Percentiles rank a stretch among this genome's conserved stretches.
These are phyloP conservation scores for Anguilla obscura DNA, from an alignment of 2,797 vertebrate genomes.

Conservation along the genomic window DNA sequence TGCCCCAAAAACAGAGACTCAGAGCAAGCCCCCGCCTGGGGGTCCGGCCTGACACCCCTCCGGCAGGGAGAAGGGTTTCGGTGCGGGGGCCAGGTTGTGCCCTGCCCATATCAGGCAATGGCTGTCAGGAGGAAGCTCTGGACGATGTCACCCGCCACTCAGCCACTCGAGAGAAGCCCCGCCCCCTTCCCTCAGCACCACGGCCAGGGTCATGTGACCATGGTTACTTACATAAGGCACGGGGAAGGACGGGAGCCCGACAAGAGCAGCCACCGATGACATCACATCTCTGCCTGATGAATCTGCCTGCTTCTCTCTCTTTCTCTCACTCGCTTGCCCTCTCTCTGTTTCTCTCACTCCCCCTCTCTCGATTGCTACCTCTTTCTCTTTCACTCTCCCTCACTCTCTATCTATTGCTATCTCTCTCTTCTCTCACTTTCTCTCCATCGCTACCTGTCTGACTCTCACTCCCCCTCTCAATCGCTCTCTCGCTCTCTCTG, in stretches of 20 bases:
- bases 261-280: slow-evolving; percentile 35
- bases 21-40: neutral
- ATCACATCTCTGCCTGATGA: slow-evolving; percentile 39
- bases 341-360: neutral
- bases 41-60: neutral
- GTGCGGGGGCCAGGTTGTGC: too few relatives aligned
- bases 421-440: neutral
- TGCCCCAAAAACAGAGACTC: neutral
- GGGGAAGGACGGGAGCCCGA: slow-evolving; percentile 36
- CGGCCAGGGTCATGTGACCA: slow-evolving; percentile 35
- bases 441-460: neutral
- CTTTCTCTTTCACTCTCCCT: slow-evolving; percentile 33
- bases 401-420: neutral
- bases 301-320: slow-evolving; percentile 34
- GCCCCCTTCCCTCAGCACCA: slow-evolving; percentile 21
- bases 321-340: neutral
- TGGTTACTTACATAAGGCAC: slow-evolving; percentile 45
- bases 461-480: neutral
- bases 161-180: neutral
- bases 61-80: neutral
- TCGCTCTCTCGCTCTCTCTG: neutral
- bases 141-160: slow-evolving; percentile 28
- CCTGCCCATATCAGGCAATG: slow-evolving; percentile 39
- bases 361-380: neutral
- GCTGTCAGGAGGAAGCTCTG: slow-evolving; percentile 24